Percentiles rank a stretch among this genome's conserved stretches.
These are phyloP conservation scores for Astur gentilis DNA, from an alignment of 2,113 vertebrate species.

Conservation along the genomic window DNA sequence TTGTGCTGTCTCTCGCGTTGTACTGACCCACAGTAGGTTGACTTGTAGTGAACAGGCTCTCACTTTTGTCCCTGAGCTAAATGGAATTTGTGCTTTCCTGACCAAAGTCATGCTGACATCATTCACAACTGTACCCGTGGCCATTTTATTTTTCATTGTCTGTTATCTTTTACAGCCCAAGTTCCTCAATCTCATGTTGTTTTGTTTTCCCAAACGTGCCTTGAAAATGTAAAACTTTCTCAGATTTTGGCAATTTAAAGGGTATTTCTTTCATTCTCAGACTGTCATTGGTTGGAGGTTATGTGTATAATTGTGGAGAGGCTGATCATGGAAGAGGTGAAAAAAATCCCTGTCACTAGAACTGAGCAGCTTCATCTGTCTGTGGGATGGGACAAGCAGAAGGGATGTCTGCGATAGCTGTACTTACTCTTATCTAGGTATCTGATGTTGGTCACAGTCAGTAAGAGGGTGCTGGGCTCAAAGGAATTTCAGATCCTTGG, in stretches of 20 bases:
- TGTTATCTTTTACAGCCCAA: neutral
- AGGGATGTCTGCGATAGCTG: neutral
- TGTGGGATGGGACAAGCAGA: neutral
- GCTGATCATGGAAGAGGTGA: neutral
- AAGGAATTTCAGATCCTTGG: neutral
- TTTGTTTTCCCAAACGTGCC: neutral
- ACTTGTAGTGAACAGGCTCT: neutral
- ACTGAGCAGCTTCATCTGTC: neutral
- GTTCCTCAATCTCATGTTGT: neutral
- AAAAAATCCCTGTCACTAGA: neutral
- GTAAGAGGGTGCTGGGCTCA: neutral
- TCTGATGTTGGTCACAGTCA: neutral
- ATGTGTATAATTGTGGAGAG: neutral
- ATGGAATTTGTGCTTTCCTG: neutral
- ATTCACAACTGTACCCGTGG: neutral
- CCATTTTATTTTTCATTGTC: neutral
- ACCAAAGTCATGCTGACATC: neutral
- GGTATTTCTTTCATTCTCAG: neutral
- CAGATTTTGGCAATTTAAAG: neutral
- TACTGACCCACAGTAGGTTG: neutral
- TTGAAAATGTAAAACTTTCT: neutral
- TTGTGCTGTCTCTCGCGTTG: neutral
- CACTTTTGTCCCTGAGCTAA: neutral
- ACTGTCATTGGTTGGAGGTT: neutral
- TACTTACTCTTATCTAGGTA: neutral